Percentiles rank a stretch among this genome's conserved stretches.
phyloP scores from a whole-genome alignment of 2,888 invertebrate species.

The Tenthredo distinguenda region DNA sequence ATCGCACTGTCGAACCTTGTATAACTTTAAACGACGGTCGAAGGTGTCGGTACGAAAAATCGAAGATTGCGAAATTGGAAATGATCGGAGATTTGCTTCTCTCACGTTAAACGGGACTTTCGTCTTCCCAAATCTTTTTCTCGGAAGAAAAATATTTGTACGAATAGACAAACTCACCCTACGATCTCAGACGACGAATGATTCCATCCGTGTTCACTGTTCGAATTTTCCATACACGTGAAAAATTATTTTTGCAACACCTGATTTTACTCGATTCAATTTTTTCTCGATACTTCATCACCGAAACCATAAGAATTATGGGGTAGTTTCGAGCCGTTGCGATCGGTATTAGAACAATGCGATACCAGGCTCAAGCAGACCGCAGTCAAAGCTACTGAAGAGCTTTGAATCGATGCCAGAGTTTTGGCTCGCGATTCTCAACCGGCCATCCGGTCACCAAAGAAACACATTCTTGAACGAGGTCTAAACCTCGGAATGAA shows the following conservation, averaged over 20 bases:
- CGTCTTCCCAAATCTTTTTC: background rate
- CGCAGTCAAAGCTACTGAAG: constrained; percentile 1
- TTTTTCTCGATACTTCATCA: background rate
- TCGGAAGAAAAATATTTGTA: background rate
- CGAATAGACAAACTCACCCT: background rate
- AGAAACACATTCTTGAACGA: constrained; percentile 23
- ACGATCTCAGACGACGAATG: too few species aligned
- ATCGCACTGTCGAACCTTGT: background rate
- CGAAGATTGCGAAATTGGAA: background rate
- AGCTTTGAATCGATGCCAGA: constrained; percentile 48
- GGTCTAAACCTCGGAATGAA: background rate
- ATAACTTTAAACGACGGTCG: background rate
- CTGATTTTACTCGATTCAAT: background rate
- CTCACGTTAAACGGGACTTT: background rate
- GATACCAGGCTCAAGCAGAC: constrained; percentile 3
- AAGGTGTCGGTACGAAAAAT: background rate
- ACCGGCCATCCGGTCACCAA: constrained; percentile 42
- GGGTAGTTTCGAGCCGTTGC: background rate
- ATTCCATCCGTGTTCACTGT: background rate
- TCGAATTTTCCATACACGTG: background rate
- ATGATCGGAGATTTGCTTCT: background rate
- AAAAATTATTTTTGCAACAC: background rate
- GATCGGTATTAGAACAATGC: background rate
- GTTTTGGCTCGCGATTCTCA: constrained; percentile 5
- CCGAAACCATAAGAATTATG: background rate